Percentiles rank a stretch among this genome's conserved stretches.
Evolutionary conservation across 2,113 vertebrate species (phyloP).

Genomic region (Polypterus bichir): DNA sequence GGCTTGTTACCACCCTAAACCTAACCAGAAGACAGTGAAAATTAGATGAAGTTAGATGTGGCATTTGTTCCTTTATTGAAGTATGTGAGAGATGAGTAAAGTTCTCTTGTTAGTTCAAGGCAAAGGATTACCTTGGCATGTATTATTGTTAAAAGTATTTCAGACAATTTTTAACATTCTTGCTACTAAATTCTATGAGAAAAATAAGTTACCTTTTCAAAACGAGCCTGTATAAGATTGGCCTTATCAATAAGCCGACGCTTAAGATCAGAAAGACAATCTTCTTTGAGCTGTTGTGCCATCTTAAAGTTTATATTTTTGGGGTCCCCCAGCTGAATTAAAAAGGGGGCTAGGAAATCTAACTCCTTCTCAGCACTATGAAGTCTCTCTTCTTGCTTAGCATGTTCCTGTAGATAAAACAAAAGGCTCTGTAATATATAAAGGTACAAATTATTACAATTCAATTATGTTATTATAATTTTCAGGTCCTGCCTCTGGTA

Average conservation of each 20-base stretch:
- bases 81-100: too few relatives aligned
- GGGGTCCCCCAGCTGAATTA: slow-evolving; percentile 32
- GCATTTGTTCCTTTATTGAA: too few relatives aligned
- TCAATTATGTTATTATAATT: neutral
- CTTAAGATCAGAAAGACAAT: slow-evolving; percentile 51
- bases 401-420: slow-evolving; percentile 33
- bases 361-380: slow-evolving; percentile 38
- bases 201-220: slow-evolving; percentile 47
- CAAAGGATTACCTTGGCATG: too few relatives aligned
- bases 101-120: too few relatives aligned
- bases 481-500: too few relatives aligned
- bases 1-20: too few relatives aligned
- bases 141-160: too few relatives aligned
- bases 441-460: neutral
- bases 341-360: slow-evolving; percentile 58
- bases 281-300: slow-evolving; percentile 38
- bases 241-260: slow-evolving; percentile 41
- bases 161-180: too few relatives aligned
- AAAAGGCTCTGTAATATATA: neutral
- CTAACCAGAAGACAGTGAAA: too few relatives aligned
- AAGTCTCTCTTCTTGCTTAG: slow-evolving; percentile 37
- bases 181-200: too few relatives aligned
- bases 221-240: slow-evolving; percentile 56
- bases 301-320: slow-evolving; percentile 34
- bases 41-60: too few relatives aligned